Base-by-base conservation (phyloP, 2,888 invertebrate genomes). In the Xestia xanthographa region DNA sequence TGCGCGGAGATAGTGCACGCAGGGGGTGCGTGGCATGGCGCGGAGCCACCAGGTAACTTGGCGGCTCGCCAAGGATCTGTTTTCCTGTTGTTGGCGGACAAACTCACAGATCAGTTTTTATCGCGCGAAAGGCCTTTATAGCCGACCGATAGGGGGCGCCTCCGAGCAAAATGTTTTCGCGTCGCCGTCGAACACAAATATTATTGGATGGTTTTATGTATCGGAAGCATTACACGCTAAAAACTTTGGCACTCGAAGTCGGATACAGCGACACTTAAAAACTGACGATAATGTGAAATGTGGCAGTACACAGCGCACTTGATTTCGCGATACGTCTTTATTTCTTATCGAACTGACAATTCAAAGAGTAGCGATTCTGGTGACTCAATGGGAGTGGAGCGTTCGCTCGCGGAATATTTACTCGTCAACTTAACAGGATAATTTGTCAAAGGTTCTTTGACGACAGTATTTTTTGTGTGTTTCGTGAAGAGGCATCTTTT, bases 31-130 rank as follows among this genome's bases (percentile, higher is more conserved):
- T 83, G 82, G 85, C 85, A 81, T 84, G 83, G 82, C 81, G 45
- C 45, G 78, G 79, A 68, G 80, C 95, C 77, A 69, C 82, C 95
- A 97, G 97, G 96, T 96, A 94, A 92, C 91, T 95, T 96, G 97
- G 97, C 95, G 88, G 86, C 79, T 82, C 86, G 94, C 96, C 96
- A 97, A 95, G 92, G 94, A 95, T 93, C 94, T 96, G 96, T 96
- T 97, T 96, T 96, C 95, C 94, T 94, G 94, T 94, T 95, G 95
- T 94, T 94, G 94, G 92, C 92, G 92, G 94, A 94, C 95, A 94
- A 94, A 95, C 96, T 95, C 95, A 94, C 96, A 95, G 96, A 96
- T 96, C 96, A 95, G 96, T 96, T 96, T 96, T 96, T 96, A 96
- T 96, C 96, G 95, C 95, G 95, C 94, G 94, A 95, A 95, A 96